These are phyloP conservation scores for Circaetus gallicus DNA, from an alignment of 2,113 vertebrate species.

Conservation along the genomic window DNA sequence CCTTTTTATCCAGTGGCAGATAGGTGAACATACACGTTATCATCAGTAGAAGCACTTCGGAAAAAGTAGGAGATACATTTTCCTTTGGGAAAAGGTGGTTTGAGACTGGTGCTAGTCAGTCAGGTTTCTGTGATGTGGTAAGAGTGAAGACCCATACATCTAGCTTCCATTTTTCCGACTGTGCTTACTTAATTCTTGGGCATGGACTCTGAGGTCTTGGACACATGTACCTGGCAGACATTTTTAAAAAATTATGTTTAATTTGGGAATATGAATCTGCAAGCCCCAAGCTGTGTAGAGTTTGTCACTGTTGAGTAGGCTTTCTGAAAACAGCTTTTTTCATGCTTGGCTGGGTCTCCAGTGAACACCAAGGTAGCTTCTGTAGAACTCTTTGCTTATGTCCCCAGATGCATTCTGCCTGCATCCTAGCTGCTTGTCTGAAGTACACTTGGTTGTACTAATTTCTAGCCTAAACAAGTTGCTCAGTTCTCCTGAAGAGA, in stretches of 20 bases:
- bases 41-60: not conserved
- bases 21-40: rapidly evolving
- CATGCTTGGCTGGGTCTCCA: not conserved
- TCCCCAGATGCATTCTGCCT: not conserved
- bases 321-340: not conserved
- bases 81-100: not conserved
- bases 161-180: not conserved
- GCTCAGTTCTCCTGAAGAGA: not conserved
- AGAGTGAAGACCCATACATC: not conserved
- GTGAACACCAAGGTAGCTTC: not conserved
- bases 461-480: not conserved
- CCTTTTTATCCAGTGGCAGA: not conserved
- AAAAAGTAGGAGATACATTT: not conserved
- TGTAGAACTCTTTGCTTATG: not conserved
- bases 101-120: not conserved
- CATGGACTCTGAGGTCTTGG: not conserved
- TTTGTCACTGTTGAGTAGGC: not conserved
- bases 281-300: not conserved
- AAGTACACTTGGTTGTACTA: not conserved
- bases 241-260: not conserved
- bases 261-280: not conserved
- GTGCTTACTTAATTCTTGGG: not conserved
- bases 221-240: rapidly evolving
- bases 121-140: not conserved
- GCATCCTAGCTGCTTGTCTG: not conserved